A percentile compares a stretch with the other conserved stretches of the same genome.
Evolutionary conservation across 1,140 invertebrate species (phyloP).

Genomic region (Diplogasteroides magnus): DNA sequence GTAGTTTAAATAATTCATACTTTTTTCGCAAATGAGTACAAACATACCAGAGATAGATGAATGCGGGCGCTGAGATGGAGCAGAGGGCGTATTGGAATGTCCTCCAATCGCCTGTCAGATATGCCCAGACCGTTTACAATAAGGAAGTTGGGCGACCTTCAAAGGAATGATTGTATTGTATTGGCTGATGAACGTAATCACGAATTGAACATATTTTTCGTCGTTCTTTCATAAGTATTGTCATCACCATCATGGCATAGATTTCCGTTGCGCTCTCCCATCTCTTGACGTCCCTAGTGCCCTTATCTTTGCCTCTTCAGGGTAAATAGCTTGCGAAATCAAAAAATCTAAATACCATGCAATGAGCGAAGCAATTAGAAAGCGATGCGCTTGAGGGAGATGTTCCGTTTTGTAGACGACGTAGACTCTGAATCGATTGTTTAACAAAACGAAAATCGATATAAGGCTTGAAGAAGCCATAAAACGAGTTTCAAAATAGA

Average conservation of each 20-base stretch:
- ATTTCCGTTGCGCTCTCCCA: too few species aligned
- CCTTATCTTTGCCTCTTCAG: too few species aligned
- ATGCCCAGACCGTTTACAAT: conserved; percentile 13
- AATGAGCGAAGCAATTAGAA: conserved; percentile 18
- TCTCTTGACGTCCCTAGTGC: too few species aligned
- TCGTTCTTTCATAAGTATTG: too few species aligned
- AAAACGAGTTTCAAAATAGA: too few species aligned
- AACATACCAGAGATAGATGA: conserved; percentile 5
- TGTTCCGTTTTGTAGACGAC: conserved; percentile 23
- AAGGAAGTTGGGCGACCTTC: conserved; percentile 21
- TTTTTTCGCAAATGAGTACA: background rate
- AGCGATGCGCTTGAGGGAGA: conserved; percentile 19
- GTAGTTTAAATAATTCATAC: too few species aligned
- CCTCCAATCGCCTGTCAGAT: conserved; percentile 15
- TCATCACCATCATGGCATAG: background rate
- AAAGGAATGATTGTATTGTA: too few species aligned
- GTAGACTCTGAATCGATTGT: conserved; percentile 13
- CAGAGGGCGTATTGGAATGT: conserved; percentile 18
- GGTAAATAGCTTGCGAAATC: too few species aligned
- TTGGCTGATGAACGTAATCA: too few species aligned
- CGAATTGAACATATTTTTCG: too few species aligned
- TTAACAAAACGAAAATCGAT: too few species aligned
- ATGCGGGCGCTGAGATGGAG: conserved; percentile 6
- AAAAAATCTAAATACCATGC: conserved; percentile 7
- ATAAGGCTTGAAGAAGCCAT: too few species aligned